Evolutionary conservation across 1,140 invertebrate species (phyloP).

Genomic region (Chironomus tepperi): DNA sequence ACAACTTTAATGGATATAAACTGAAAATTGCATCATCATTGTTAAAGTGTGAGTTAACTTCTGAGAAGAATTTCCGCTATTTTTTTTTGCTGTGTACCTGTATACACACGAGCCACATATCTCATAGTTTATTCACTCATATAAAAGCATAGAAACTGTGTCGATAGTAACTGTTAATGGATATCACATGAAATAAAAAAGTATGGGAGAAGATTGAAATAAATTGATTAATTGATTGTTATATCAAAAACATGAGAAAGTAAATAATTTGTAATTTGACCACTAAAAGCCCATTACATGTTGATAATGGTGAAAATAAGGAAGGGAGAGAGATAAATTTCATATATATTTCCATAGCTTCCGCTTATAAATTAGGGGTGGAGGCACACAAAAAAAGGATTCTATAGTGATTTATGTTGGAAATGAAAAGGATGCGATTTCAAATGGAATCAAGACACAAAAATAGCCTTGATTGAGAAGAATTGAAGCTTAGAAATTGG

Average conservation of each 20-base stretch:
- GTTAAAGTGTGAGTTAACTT: too few relatives aligned
- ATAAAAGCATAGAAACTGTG: not conserved
- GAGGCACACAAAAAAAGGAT: too few relatives aligned
- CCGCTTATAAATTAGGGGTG: not conserved
- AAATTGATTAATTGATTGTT: not conserved
- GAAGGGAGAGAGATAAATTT: not conserved
- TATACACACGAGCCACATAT: too few relatives aligned
- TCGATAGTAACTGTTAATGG: conserved; percentile 4
- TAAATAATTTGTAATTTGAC: not conserved
- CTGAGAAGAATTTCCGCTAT: too few relatives aligned
- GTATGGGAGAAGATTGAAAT: too few relatives aligned
- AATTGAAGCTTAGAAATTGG: too few relatives aligned
- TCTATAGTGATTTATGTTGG: too few relatives aligned
- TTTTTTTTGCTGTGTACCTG: too few relatives aligned
- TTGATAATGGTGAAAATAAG: not conserved
- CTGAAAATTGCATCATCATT: too few relatives aligned
- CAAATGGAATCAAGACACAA: too few relatives aligned
- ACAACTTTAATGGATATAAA: not conserved
- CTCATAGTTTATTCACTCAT: not conserved
- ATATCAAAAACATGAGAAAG: not conserved
- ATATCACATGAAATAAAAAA: not conserved
- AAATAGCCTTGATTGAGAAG: too few relatives aligned
- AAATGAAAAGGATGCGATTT: too few relatives aligned
- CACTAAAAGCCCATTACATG: not conserved
- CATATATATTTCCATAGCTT: not conserved